These are phyloP conservation scores for Leptothorax acervorum DNA, from an alignment of 2,888 invertebrate genomes.

Conservation along the genomic window DNA sequence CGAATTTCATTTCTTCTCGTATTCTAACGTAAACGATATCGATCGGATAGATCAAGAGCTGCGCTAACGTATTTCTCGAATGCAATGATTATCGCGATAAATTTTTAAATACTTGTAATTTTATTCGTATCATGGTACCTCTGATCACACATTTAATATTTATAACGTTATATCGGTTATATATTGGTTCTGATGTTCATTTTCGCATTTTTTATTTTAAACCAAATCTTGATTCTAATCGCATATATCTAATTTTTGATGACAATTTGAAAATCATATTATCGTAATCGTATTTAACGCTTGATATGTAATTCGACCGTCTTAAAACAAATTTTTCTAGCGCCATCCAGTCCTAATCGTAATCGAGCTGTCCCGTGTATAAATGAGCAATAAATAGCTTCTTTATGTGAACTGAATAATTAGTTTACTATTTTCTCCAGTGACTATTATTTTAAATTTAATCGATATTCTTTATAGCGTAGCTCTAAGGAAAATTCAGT, in stretches of 20 bases:
- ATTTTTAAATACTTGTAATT: not conserved
- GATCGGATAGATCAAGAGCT: not conserved
- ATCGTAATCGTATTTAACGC: not conserved
- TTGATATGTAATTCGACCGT: not conserved
- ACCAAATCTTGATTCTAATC: not conserved
- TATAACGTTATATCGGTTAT: not conserved
- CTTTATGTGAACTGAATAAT: not conserved
- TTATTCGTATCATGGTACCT: not conserved
- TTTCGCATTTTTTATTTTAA: not conserved
- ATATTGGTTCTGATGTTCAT: not conserved
- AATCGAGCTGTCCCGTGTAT: not conserved
- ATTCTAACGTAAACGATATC: not conserved
- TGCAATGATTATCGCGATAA: not conserved
- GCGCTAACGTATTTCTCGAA: not conserved
- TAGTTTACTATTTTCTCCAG: not conserved
- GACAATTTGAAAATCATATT: constrained; percentile 9
- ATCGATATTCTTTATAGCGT: not conserved
- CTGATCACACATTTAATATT: not conserved
- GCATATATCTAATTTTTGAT: not conserved
- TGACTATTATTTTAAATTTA: not conserved
- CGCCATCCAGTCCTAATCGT: not conserved
- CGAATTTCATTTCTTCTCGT: not conserved
- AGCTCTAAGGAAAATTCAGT: not conserved
- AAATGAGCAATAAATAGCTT: not conserved
- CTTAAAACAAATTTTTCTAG: not conserved